Evolutionary conservation across 2,113 vertebrate species (phyloP).

Genomic region (Periophthalmodon schlosseri): DNA sequence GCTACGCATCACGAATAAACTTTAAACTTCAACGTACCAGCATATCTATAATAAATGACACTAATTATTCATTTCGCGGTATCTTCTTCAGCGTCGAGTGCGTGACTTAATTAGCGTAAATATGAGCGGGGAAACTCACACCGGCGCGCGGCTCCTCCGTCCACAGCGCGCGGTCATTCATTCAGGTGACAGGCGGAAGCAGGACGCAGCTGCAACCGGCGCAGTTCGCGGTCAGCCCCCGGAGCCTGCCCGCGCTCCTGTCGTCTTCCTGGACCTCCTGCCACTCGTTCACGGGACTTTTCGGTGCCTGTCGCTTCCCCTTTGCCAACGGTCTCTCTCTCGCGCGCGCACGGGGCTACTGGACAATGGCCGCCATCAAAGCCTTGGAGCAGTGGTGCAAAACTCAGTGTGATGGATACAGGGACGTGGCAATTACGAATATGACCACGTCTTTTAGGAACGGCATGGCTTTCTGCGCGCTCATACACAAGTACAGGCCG

Average conservation of each 20-base stretch:
- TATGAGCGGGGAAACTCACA: conserved; percentile 21
- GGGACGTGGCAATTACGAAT: conserved; percentile 87
- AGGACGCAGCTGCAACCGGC: conserved; percentile 64
- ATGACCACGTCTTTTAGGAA: conserved; percentile 96
- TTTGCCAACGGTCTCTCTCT: background rate
- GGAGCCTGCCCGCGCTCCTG: conserved; percentile 1
- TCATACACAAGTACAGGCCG: conserved; percentile 92
- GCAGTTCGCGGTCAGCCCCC: conserved; percentile 36
- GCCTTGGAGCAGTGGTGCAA: conserved; percentile 94
- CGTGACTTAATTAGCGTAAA: conserved; percentile 11
- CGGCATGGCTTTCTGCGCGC: conserved; percentile 95
- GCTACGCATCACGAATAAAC: too few species aligned
- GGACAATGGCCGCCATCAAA: conserved; percentile 87
- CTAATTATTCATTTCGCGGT: background rate
- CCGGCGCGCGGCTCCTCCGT: background rate
- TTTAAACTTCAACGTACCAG: too few species aligned
- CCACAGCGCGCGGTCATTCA: background rate
- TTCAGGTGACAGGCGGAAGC: conserved; percentile 49
- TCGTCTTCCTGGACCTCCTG: conserved; percentile 33
- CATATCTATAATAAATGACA: background rate
- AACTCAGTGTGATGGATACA: conserved; percentile 88
- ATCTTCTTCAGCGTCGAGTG: background rate
- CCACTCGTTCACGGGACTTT: background rate
- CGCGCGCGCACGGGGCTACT: background rate
- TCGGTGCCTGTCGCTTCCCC: conserved; percentile 14